Conservation (phyloP, 2,888 invertebrate genomes). For the Sarcophaga caerulescens region DNA sequence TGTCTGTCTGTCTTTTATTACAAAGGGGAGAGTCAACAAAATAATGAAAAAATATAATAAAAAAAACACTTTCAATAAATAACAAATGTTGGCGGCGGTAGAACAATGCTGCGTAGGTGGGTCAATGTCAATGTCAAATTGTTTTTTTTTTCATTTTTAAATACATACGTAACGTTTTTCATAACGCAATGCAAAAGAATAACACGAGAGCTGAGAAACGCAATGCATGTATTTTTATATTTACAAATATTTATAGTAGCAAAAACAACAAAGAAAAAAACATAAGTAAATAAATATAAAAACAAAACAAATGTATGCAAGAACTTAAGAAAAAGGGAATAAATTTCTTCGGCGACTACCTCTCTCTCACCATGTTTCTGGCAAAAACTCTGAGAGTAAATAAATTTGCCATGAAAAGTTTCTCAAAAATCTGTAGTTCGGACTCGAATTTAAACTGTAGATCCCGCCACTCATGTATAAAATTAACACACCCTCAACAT, state of each 20-base stretch:
- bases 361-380: too few relatives aligned
- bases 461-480: too few relatives aligned
- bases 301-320: not conserved
- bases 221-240: not conserved
- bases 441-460: too few relatives aligned
- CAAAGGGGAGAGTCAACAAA: constrained; percentile 20
- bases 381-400: too few relatives aligned
- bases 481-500: too few relatives aligned
- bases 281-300: too few relatives aligned
- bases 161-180: constrained; percentile 53
- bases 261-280: not conserved
- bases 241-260: not conserved
- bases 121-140: constrained; percentile 71
- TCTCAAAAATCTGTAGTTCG: too few relatives aligned
- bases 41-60: not conserved
- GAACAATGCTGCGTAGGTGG: constrained; percentile 67
- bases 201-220: not conserved
- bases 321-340: not conserved
- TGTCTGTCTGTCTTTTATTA: not conserved
- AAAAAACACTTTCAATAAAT: constrained; percentile 35
- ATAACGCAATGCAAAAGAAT: constrained; percentile 16
- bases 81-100: constrained; percentile 25
- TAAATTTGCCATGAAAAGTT: too few relatives aligned
- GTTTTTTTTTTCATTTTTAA: constrained; percentile 13
- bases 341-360: too few relatives aligned